Base-by-base conservation (phyloP, 2,113 vertebrate genomes). In the Lepus timidus region DNA sequence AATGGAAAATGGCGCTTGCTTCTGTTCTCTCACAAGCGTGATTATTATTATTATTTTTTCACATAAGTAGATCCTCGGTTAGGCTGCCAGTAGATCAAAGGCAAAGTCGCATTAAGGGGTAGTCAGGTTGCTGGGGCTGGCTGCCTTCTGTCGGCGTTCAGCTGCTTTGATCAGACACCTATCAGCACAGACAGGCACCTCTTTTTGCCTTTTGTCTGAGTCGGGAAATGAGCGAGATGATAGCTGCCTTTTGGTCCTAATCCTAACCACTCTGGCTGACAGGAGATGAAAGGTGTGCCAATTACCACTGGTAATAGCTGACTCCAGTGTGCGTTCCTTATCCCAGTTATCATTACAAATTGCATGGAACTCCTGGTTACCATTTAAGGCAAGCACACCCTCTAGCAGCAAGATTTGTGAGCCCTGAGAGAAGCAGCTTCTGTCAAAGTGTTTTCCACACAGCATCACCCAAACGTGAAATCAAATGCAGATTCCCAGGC, bases 151-250 rank as follows among this genome's bases (percentile, higher is more conserved):
- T 98, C 98, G 98, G 98, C 97, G 97, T 70, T 95, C 96, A 97
- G 98, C 98, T 96, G 98, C 99, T 99, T 99, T 99, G 99, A 99
- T 99, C 99, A 99, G 97, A 98, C 98, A 98, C 97, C 98, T 98
- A 98, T 99, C 99, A 99, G 98, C 98, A 98, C 98, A 98, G 98
- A 98, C 98, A 98, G 98, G 97, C 98, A 95, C 91, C 96, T 97
- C 98, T 98, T 65, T 52, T 90, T 90, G 90, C 85, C 98, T 98
- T 99, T 99, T 99, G 99, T 99, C 98, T 99, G 98, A 98, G 98
- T 97, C 98, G 97, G 98, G 99, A 99, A 99, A 99, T 98, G 97
- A 98, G 98, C 97, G 97, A 98, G 98, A 97, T 98, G 99, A 98
- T 98, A 98, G 98, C 98, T 98, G 98, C 98, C 97, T 98, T 98